phyloP scores from a whole-genome alignment of 2,797 vertebrate genomes.

The Ptychobarbus kaznakovi region DNA sequence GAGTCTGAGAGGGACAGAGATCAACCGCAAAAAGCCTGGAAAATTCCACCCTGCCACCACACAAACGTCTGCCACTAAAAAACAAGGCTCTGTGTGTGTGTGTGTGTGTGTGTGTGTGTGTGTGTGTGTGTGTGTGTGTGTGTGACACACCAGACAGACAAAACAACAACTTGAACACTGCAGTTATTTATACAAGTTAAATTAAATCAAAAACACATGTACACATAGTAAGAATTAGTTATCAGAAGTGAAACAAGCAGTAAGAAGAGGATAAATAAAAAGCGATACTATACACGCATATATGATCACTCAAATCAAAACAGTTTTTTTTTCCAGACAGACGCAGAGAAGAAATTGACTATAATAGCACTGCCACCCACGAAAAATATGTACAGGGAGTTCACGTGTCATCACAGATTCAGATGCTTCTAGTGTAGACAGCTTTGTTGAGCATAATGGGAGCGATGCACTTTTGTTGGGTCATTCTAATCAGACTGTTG shows the following conservation, averaged over 20 bases:
- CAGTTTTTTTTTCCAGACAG: not conserved
- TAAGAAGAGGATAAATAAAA: too few species aligned
- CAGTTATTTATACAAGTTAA: not conserved
- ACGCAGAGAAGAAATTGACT: too few species aligned
- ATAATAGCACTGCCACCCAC: not conserved
- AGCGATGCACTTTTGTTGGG: not conserved
- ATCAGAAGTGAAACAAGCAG: too few species aligned
- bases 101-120: too few species aligned
- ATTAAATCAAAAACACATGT: too few species aligned
- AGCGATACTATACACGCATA: not conserved
- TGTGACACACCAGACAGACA: conserved; percentile 1
- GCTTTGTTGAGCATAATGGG: conserved; percentile 16
- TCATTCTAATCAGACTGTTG: not conserved
- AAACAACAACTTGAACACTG: not conserved
- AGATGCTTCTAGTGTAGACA: not conserved
- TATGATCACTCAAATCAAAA: not conserved
- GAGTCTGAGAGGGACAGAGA: not conserved
- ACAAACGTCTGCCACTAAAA: not conserved
- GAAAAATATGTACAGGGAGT: not conserved
- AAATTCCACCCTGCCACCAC: conserved; percentile 7
- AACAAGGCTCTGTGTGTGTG: not conserved
- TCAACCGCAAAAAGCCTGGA: conserved; percentile 24
- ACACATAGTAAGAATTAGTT: too few species aligned
- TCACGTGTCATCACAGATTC: not conserved
- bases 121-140: too few species aligned